These are phyloP conservation scores for Drosophila fungiperda DNA, from an alignment of 2,888 invertebrate genomes.

Conservation along the genomic window DNA sequence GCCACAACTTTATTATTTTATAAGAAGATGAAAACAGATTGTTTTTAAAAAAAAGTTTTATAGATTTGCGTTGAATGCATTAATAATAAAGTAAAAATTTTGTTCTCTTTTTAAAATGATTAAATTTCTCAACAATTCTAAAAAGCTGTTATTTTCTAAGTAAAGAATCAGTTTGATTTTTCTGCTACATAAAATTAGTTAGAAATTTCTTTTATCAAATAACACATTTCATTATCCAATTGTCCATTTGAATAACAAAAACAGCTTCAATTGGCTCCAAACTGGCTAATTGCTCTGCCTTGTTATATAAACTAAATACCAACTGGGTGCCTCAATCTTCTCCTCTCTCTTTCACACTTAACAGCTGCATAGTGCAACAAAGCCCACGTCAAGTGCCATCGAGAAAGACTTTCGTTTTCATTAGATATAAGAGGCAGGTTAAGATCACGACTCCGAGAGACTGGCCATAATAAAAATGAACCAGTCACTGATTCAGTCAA, in stretches of 20 bases:
- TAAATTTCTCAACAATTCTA: too few species aligned
- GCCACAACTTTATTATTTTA: too few species aligned
- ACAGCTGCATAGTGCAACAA: conserved; percentile 13
- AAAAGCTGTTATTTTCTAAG: background rate
- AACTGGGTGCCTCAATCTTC: background rate
- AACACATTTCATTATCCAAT: conserved; percentile 52
- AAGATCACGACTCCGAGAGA: conserved; percentile 12
- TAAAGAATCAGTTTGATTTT: background rate
- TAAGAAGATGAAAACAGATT: too few species aligned
- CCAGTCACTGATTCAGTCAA: conserved; percentile 33
- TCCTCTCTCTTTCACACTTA: conserved; percentile 5
- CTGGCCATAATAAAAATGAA: conserved; percentile 22
- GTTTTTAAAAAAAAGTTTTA: too few species aligned
- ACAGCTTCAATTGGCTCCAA: conserved; percentile 36
- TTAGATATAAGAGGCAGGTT: conserved; percentile 13
- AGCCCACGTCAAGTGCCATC: conserved; percentile 58
- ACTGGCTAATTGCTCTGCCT: conserved; percentile 22
- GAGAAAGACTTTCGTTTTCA: conserved; percentile 70
- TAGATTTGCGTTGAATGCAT: too few species aligned
- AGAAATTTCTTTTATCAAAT: conserved; percentile 29
- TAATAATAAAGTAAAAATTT: too few species aligned
- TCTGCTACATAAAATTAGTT: background rate
- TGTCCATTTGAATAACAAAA: conserved; percentile 47
- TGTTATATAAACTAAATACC: conserved; percentile 33
- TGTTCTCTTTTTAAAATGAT: too few species aligned